Conservation (phyloP, 2,888 invertebrate species). For the Cephus spinipes region DNA sequence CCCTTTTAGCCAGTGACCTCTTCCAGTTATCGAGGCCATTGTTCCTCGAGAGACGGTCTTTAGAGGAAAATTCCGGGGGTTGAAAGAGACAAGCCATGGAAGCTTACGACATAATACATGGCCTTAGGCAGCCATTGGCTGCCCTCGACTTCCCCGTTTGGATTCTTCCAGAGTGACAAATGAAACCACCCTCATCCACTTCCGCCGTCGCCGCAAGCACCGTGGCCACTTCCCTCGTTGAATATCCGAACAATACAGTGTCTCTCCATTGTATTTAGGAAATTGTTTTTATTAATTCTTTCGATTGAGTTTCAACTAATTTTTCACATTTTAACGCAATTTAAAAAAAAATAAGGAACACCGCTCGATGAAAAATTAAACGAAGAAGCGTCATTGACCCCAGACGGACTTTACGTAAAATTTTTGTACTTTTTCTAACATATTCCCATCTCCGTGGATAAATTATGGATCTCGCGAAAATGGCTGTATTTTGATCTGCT, state of each 20-base stretch:
- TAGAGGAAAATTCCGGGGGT: background rate
- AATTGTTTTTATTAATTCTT: background rate
- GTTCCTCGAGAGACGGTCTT: conserved; percentile 1
- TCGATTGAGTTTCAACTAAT: background rate
- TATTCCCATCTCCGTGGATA: no score
- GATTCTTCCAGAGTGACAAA: background rate
- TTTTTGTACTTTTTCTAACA: no score
- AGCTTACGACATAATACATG: background rate
- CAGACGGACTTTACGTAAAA: no score
- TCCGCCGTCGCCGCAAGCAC: background rate
- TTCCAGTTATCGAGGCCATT: background rate
- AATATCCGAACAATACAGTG: background rate
- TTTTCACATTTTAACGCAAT: background rate
- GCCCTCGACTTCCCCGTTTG: background rate
- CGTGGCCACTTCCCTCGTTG: background rate
- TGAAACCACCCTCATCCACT: background rate
- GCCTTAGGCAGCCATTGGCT: background rate
- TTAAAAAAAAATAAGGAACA: background rate
- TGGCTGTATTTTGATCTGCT: no score
- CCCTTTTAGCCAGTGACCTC: background rate
- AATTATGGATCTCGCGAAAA: no score
- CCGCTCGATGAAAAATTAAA: background rate
- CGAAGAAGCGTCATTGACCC: background rate
- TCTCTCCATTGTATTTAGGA: background rate
- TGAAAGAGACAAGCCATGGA: background rate